phyloP scores from a whole-genome alignment of 2,113 vertebrate species.

The Catharus minimus region DNA sequence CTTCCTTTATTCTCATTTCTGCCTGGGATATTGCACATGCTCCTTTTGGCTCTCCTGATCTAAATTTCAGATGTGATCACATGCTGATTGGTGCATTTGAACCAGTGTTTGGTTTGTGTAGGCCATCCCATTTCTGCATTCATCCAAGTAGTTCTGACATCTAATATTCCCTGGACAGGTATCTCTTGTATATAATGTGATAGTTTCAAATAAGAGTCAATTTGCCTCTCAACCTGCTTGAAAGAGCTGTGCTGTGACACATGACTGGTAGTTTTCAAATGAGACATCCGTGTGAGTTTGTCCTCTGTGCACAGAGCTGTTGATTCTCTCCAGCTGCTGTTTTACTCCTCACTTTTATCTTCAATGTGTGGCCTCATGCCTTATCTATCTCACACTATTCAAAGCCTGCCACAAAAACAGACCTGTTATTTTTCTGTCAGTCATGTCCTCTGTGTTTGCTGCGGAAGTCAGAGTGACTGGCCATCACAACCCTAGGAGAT shows the following conservation, averaged over 20 bases:
- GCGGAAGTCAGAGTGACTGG: not conserved
- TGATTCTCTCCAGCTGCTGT: rapidly evolving
- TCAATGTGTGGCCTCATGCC: not conserved
- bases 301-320: not conserved
- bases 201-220: not conserved
- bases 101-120: not conserved
- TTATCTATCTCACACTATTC: slow-evolving; percentile 22
- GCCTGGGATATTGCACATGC: not conserved
- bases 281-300: not conserved
- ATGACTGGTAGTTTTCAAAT: not conserved
- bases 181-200: not conserved
- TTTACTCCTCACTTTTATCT: not conserved
- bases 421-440: not conserved
- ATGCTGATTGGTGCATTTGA: not conserved
- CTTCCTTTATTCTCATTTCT: not conserved
- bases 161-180: not conserved
- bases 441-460: rapidly evolving
- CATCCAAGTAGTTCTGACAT: not conserved
- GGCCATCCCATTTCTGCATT: not conserved
- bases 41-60: not conserved
- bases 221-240: not conserved
- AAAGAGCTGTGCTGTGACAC: not conserved
- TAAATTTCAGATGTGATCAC: not conserved
- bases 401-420: not conserved
- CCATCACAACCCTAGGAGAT: not conserved